Base-by-base conservation (phyloP, 1,140 invertebrate species). In the Lepeophtheirus salmonis region DNA sequence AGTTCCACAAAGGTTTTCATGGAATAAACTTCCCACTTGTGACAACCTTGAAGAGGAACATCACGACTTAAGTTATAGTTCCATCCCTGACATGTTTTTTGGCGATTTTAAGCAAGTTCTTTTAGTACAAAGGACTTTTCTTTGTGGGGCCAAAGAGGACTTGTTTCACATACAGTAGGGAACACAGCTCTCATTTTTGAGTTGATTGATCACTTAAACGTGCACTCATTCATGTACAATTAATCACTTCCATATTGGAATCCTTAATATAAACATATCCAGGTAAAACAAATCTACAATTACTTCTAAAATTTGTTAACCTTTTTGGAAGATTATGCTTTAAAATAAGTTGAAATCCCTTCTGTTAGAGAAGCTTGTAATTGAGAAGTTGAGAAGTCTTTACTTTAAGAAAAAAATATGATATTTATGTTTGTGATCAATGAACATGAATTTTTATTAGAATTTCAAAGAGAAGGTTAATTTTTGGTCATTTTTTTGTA, bases 91-190 rank as follows among this genome's bases (percentile, higher is more conserved):
- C 30, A n/a, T 41, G 30, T n/a, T n/a, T 41, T n/a, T n/a, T 41
- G 6, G n/a, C 30, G 30, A 41, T 41, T 41, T n/a, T n/a, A n/a
- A 10, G 30, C 30, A 6, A 1, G 56, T 0, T 1, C 16, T 4
- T 18, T 4, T 18, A 3, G 52, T n/a, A 18, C 10, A 23, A 23
- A 54, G 52, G 20, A 18, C 14, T 21, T 18, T 3, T 18, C 23
- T 12, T 23, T 18, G 52, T 23, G 52, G 23, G n/a, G 30, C 52
- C 55, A 22, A 16, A 63, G 61, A 20, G 66, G 67, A 18, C 64
- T 64, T 48, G 57, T 65, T 13, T 64, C 30, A 12, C 64, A 67
- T 54, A 64, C 61, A 6, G 65, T 6, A 13, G 58, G 23, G 20
- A n/a, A n/a, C n/a, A 50, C 26, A 55, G 21, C 18, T n/a, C 50